Evolutionary conservation across 2,797 vertebrate species (phyloP).

Genomic region (Coregonus sp.): DNA sequence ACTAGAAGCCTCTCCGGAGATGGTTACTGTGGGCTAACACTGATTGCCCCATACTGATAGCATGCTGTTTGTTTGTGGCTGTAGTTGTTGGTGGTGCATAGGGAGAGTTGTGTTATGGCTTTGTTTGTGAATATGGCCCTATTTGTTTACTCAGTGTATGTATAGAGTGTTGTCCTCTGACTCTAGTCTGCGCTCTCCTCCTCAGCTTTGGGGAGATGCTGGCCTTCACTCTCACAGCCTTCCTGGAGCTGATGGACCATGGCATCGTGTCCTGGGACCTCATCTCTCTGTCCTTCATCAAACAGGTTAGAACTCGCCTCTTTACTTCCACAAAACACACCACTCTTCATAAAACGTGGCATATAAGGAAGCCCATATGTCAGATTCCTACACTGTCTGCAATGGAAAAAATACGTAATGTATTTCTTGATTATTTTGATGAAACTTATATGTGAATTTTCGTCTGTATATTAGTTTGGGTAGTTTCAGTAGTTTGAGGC

Average conservation of each 20-base stretch:
- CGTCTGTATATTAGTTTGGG: conserved; percentile 13
- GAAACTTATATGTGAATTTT: background rate
- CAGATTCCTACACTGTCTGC: background rate
- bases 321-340: background rate
- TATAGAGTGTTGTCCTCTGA: background rate
- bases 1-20: background rate
- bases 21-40: background rate
- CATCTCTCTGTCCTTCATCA: conserved; percentile 95
- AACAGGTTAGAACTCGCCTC: conserved; percentile 82
- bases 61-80: conserved; percentile 1
- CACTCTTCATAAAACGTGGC: background rate
- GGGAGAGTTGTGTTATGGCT: background rate
- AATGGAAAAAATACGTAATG: background rate
- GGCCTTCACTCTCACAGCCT: conserved; percentile 98
- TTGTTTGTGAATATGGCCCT: conserved; percentile 9
- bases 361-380: background rate
- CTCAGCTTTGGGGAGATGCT: conserved; percentile 96
- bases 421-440: background rate
- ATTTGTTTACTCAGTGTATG: background rate
- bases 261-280: conserved; percentile 98
- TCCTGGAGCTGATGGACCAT: conserved; percentile 98
- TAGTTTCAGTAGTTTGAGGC: background rate
- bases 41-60: background rate
- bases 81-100: background rate
- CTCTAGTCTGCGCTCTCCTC: conserved; percentile 17